phyloP scores from a whole-genome alignment of 2,888 invertebrate genomes.

The Orthonychiurus folsomi region DNA sequence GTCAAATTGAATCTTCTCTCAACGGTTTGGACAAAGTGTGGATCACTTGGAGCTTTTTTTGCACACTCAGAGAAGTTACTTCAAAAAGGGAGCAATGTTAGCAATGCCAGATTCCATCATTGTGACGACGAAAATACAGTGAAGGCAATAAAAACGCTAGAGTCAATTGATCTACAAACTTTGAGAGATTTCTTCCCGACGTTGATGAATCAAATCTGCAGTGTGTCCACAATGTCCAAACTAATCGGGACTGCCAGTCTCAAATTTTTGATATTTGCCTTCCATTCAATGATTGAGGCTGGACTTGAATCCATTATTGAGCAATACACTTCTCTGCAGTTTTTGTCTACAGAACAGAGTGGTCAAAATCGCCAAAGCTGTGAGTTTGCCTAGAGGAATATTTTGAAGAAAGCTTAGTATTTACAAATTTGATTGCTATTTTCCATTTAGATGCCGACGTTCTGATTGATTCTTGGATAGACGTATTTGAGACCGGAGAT shows the following conservation, averaged over 20 bases:
- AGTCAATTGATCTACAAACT: conserved; percentile 35
- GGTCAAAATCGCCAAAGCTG: conserved; percentile 5
- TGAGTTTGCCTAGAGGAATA: conserved; percentile 9
- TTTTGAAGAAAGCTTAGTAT: conserved; percentile 10
- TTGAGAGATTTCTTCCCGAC: conserved; percentile 39
- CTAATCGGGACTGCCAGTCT: conserved; percentile 33
- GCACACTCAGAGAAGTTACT: conserved; percentile 38
- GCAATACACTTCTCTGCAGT: conserved; percentile 31
- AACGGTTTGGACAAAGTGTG: conserved; percentile 38
- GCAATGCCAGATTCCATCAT: conserved; percentile 20
- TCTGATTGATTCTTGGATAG: conserved; percentile 38
- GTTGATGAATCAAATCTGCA: conserved; percentile 38
- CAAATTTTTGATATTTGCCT: conserved; percentile 39
- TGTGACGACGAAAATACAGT: conserved; percentile 39
- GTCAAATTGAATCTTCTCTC: conserved; percentile 36
- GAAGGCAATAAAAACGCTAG: conserved; percentile 32
- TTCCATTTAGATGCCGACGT: conserved; percentile 39
- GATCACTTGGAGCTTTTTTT: conserved; percentile 38
- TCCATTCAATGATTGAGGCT: conserved; percentile 32
- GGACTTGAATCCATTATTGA: conserved; percentile 36
- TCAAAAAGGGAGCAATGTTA: conserved; percentile 22
- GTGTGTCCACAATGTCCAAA: conserved; percentile 32
- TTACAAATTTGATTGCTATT: conserved; percentile 11
- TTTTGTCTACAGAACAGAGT: conserved; percentile 24
- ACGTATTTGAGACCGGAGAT: conserved; percentile 39